phyloP scores from a whole-genome alignment of 35 echinoderm and acorn worm species.

The Ophioderma brevispina region DNA sequence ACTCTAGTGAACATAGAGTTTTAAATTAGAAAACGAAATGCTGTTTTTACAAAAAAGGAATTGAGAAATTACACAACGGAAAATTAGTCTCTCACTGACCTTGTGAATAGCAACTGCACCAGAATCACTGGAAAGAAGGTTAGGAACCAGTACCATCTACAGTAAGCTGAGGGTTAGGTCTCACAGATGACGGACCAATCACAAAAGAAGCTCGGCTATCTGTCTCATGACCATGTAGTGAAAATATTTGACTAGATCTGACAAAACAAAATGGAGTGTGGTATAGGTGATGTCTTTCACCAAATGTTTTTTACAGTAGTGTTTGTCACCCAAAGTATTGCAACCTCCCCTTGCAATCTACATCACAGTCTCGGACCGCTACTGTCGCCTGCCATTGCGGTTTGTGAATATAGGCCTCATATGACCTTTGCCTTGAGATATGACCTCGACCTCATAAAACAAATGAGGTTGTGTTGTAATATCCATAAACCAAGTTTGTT shows the following conservation, averaged over 20 bases:
- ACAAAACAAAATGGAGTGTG: conserved; percentile 4
- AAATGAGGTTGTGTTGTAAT: too few relatives aligned
- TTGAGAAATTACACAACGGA: too few relatives aligned
- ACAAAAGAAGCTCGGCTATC: conserved; percentile 53
- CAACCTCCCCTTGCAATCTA: neutral
- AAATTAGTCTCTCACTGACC: too few relatives aligned
- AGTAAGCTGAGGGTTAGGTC: conserved; percentile 12
- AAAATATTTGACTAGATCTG: conserved; percentile 28
- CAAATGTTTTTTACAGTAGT: neutral
- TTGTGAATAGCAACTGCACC: too few relatives aligned
- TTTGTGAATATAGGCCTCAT: neutral
- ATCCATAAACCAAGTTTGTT: too few relatives aligned
- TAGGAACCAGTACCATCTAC: conserved; percentile 49
- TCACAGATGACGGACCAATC: conserved; percentile 45
- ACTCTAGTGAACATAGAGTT: too few relatives aligned
- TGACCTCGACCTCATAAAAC: too few relatives aligned
- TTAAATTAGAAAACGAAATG: too few relatives aligned
- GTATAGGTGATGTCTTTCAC: neutral
- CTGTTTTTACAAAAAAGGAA: too few relatives aligned
- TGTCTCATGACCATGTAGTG: conserved; percentile 27
- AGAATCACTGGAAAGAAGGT: too few relatives aligned
- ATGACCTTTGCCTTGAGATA: too few relatives aligned
- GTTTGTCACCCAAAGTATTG: neutral
- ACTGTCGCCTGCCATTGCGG: too few relatives aligned
- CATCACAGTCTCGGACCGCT: neutral